A percentile compares a stretch with the other conserved stretches of the same genome.
Evolutionary conservation across 2,888 invertebrate species (phyloP).

Genomic region (Stomorhina lunata): DNA sequence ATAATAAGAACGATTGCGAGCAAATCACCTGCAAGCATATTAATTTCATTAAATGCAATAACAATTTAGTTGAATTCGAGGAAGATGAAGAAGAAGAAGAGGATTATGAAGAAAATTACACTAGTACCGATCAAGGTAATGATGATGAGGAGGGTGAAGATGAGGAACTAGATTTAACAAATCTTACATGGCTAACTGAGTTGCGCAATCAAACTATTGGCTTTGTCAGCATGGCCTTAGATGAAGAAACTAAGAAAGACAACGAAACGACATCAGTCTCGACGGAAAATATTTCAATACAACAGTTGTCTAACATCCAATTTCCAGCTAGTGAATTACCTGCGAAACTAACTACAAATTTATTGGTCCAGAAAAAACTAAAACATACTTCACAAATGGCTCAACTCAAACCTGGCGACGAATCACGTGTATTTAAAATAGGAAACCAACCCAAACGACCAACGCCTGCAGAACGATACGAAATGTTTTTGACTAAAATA

Average conservation of each 20-base stretch:
- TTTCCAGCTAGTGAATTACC: neutral
- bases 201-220: constrained; percentile 77
- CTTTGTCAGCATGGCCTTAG: constrained; percentile 72
- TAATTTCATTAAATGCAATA: neutral
- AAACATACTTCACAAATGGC: neutral
- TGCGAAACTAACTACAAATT: neutral
- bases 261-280: neutral
- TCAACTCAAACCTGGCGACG: neutral
- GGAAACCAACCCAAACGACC: constrained; percentile 70
- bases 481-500: constrained; percentile 77
- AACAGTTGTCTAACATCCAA: neutral
- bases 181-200: constrained; percentile 77
- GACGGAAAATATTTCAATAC: neutral
- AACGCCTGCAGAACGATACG: constrained; percentile 75
- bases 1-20: neutral
- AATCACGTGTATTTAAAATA: constrained; percentile 17
- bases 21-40: neutral
- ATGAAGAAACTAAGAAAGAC: constrained; percentile 67
- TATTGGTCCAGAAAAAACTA: constrained; percentile 14
- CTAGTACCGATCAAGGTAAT: neutral
- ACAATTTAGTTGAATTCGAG: neutral
- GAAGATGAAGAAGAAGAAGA: constrained; percentile 4
- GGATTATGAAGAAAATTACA: neutral
- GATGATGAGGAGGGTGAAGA: constrained; percentile 64
- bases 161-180: constrained; percentile 77